Base-by-base conservation (phyloP, 2,797 vertebrate species). In the Aotus griseimembra region DNA sequence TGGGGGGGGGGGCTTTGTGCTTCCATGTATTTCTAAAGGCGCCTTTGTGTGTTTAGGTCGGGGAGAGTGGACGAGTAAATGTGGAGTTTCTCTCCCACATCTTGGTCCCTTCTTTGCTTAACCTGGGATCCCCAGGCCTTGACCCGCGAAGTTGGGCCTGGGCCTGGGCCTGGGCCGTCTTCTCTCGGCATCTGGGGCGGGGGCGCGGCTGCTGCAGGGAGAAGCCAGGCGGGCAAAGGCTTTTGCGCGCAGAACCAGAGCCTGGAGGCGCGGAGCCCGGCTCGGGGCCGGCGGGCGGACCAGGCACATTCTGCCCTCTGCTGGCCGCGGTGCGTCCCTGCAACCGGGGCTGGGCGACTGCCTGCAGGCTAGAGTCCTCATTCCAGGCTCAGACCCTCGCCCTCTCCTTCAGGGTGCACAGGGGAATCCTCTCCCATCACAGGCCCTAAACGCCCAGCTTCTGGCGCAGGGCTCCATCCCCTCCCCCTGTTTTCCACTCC, bases 241-340 rank as follows among this genome's bases (percentile, higher is more conserved):
- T 55, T 8, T 2, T 52, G 90, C 72, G 20, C 6, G 15, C 83
- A 0, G 58, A 70, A 64, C 64, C 57, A 0, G 6, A 70, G 72
- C 64, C 57, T 0, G 4, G 90, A 88, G 86, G 58, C 22, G 24
- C 90, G 4, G 96, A 91, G 52, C 73, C 4, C 0, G 41, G 85
- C 41, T 14, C 20, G 1, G 94, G 48, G 97, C 94, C 93, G 97
- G 93, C 64, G 95, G 98, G 98, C 98, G 98, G 94, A 97, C 98
- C 99, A 98, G 98, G 98, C 93, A 95, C 98, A 97, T 98, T 99
- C 98, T 99, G 98, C 99, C 98, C 98, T 99, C 98, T 98, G 98
- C 99, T 98, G 98, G 99, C 99, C 98, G 98, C 98, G 97, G 97
- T 98, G 97, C 96, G 97, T 52, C 98, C 98, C 98, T 98, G 98